Conservation (phyloP, 1,140 invertebrate species). For the Hestina assimilis region DNA sequence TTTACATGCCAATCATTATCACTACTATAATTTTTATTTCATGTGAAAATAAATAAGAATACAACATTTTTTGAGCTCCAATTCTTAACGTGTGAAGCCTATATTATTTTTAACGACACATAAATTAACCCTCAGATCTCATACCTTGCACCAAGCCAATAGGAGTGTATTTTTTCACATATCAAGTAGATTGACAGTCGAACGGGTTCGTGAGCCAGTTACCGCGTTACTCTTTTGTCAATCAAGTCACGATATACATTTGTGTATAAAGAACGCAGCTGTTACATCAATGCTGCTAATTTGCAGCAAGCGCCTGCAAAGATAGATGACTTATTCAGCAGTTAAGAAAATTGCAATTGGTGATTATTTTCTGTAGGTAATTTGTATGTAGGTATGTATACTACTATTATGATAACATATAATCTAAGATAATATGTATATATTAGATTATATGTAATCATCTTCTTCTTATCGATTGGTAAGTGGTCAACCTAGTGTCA, state of each 20-base stretch:
- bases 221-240: conserved; percentile 43
- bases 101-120: too few relatives aligned
- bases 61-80: background rate
- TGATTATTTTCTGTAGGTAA: too few relatives aligned
- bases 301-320: conserved; percentile 5
- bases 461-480: too few relatives aligned
- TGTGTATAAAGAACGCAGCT: background rate
- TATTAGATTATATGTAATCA: too few relatives aligned
- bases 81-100: too few relatives aligned
- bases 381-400: too few relatives aligned
- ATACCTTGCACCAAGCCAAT: conserved; percentile 21
- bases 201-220: conserved; percentile 31
- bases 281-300: conserved; percentile 4
- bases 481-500: too few relatives aligned
- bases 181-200: conserved; percentile 39
- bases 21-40: too few relatives aligned
- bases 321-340: background rate
- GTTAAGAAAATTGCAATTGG: background rate
- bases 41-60: too few relatives aligned
- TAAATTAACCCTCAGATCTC: conserved; percentile 4
- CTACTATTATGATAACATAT: too few relatives aligned
- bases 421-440: too few relatives aligned
- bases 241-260: conserved; percentile 30
- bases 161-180: conserved; percentile 36
- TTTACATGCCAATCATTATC: too few relatives aligned